Evolutionary conservation across 2,888 invertebrate species (phyloP), one percentile per base, ranked within the genome.

Genomic region (Esperia sulphurella): DNA sequence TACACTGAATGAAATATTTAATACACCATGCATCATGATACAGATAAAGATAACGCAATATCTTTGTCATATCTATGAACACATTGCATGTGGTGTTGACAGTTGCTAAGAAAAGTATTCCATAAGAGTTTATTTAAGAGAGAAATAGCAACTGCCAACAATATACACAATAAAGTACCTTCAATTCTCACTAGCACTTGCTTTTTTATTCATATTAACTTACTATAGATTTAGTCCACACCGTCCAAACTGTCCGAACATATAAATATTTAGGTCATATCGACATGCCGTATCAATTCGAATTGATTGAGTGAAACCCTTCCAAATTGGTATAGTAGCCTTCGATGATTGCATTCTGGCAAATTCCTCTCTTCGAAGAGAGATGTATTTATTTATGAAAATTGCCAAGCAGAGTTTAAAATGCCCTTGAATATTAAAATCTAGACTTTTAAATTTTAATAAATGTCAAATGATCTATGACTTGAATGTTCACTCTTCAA

Each of bases 241-340:
- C 21, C 5, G 10, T 13, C 41, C n/a, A n/a, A 3, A n/a, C 46
- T 51, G 45, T 43, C 38, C 53, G 58, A 67, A 63, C 68, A 2
- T 2, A 5, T 60, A 65, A 69, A 61, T 71, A 78, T 77, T 61
- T 71, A 57, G 73, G 74, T 63, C 79, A 71, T 56, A 21, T 21
- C 21, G 21, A 21, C 21, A 49, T 57, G 53, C 49, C 47, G 48
- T 47, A 33, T 59, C 62, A 61, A 69, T 68, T 65, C 59, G 58
- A 63, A 67, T 65, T 65, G 65, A 74, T 73, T 68, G 61, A 57
- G 9, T 68, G 61, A 57, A 7, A 43, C 37, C 47, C 42, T 37
- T 38, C 37, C 3, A 41, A 45, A 14, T 40, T 30, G 10, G 10
- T n/a, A 35, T 35, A 31, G 4, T 2, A 9, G 8, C n/a, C 9